Conservation (phyloP, 2,113 vertebrate species). For the Arothron firmamentum region DNA sequence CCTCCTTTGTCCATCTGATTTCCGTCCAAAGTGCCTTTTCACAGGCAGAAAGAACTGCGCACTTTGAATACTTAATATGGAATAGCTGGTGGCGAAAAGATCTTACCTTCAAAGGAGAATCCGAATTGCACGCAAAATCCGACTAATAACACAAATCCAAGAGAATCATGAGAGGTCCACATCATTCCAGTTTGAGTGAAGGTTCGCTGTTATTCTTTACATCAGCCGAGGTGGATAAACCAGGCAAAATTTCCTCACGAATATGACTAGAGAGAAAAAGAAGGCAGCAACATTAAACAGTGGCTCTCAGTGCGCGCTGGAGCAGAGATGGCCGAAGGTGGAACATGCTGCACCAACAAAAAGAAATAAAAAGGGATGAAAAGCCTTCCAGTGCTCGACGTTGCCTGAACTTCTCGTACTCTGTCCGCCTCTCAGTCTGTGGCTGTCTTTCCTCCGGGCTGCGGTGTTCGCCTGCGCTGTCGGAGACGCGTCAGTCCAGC, state of each 20-base stretch:
- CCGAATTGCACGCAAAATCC: constrained; percentile 75
- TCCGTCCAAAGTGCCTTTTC: neutral
- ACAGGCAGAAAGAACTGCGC: constrained; percentile 34
- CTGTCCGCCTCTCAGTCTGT: constrained; percentile 31
- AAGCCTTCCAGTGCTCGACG: neutral
- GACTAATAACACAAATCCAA: constrained; percentile 77
- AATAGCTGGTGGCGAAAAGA: constrained; percentile 18
- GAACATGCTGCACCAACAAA: constrained; percentile 64
- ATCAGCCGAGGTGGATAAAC: constrained; percentile 41
- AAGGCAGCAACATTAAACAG: constrained; percentile 50
- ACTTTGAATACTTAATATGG: constrained; percentile 53
- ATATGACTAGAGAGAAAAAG: neutral
- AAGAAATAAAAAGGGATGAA: constrained; percentile 1
- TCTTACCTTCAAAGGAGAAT: constrained; percentile 75
- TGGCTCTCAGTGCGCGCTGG: constrained; percentile 36
- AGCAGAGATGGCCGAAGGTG: constrained; percentile 46
- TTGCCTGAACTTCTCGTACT: neutral
- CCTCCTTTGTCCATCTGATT: neutral
- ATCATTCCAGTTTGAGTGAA: constrained; percentile 62
- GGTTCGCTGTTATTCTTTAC: constrained; percentile 35
- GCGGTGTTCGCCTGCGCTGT: constrained; percentile 44
- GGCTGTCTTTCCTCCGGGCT: constrained; percentile 50
- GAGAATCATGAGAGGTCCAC: constrained; percentile 76
- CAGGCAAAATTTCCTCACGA: constrained; percentile 30
- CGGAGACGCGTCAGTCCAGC: constrained; percentile 62